Percentiles rank a stretch among this genome's conserved stretches.
Conservation (phyloP, 2,888 invertebrate species). For the Megaustenia siamemsis region DNA sequence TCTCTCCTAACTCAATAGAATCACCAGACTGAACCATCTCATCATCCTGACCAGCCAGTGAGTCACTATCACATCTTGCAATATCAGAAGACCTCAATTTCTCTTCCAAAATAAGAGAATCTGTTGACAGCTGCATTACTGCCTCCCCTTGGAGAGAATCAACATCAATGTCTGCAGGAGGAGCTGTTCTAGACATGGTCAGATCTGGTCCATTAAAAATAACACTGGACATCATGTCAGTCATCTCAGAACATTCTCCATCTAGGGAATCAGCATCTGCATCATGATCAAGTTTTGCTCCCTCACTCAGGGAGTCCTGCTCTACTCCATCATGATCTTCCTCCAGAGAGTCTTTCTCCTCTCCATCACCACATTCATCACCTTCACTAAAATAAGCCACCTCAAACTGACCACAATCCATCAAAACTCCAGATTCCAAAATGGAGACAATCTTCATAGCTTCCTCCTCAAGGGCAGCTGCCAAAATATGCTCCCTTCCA, state of each 20-base stretch:
- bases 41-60: conserved; percentile 59
- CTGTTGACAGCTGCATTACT: conserved; percentile 73
- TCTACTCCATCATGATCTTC: conserved; percentile 71
- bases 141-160: conserved; percentile 71
- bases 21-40: conserved; percentile 62
- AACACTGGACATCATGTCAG: conserved; percentile 74
- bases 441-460: conserved; percentile 79
- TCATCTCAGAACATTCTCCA: conserved; percentile 72
- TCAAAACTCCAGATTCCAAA: conserved; percentile 77
- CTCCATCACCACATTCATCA: conserved; percentile 44
- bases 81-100: conserved; percentile 58
- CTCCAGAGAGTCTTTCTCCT: conserved; percentile 72
- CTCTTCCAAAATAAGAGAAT: conserved; percentile 65
- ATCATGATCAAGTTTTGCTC: conserved; percentile 64
- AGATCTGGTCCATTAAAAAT: conserved; percentile 60
- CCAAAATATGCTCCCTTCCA: conserved; percentile 73
- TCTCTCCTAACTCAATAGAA: conserved; percentile 70
- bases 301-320: conserved; percentile 73
- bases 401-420: conserved; percentile 60
- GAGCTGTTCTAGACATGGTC: conserved; percentile 52
- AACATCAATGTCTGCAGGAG: conserved; percentile 67
- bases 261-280: conserved; percentile 73
- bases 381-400: conserved; percentile 54
- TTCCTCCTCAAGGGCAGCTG: conserved; percentile 77
- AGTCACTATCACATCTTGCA: conserved; percentile 61